Percentiles rank a stretch among this genome's conserved stretches.
Evolutionary conservation across 2,888 invertebrate genomes (phyloP).

Genomic region (Eustalomyia histrio): DNA sequence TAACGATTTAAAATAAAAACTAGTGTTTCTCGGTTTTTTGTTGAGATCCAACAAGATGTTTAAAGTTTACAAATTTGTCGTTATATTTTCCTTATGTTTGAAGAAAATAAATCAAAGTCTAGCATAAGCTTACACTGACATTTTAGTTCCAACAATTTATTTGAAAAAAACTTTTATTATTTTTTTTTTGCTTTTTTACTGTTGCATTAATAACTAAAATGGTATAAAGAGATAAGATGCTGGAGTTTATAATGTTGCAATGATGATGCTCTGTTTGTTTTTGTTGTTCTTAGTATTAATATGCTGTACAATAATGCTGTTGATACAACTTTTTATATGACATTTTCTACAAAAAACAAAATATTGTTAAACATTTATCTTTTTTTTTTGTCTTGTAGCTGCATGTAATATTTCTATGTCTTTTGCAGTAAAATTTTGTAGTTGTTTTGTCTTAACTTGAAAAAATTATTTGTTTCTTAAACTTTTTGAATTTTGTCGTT

Average conservation of each 20-base stretch:
- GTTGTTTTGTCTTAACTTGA: slow-evolving; percentile 4
- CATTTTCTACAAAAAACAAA: slow-evolving; percentile 6
- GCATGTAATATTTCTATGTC: slow-evolving; percentile 34
- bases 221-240: background rate
- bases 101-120: slow-evolving; percentile 51
- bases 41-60: background rate
- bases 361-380: slow-evolving; percentile 39
- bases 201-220: background rate
- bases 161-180: slow-evolving; percentile 24
- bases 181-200: background rate
- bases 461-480: background rate
- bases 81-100: background rate
- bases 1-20: no score
- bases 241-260: slow-evolving; percentile 9
- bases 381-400: background rate
- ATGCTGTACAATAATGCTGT: slow-evolving; percentile 15
- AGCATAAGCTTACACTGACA: slow-evolving; percentile 36
- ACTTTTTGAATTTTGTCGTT: background rate
- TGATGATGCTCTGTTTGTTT: slow-evolving; percentile 18
- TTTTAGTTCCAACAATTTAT: slow-evolving; percentile 44
- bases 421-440: slow-evolving; percentile 3
- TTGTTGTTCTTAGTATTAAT: background rate
- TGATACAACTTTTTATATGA: slow-evolving; percentile 35
- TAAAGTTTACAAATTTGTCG: background rate
- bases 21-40: no score